These are phyloP conservation scores for Istiophorus platypterus DNA, from an alignment of 2,113 vertebrate species.

Conservation along the genomic window DNA sequence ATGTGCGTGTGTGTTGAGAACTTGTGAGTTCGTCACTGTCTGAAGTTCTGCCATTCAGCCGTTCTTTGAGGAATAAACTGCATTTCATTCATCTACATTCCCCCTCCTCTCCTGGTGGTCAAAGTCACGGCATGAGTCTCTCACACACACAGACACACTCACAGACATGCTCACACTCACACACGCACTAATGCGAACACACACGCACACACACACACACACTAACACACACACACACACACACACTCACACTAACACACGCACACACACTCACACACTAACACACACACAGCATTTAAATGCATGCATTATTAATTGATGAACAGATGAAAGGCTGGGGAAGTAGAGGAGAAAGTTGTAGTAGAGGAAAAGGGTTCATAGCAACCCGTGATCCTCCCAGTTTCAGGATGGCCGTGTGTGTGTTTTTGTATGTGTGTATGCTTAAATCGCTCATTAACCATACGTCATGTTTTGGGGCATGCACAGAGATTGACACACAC, in stretches of 20 bases:
- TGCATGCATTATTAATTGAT: slow-evolving; percentile 67
- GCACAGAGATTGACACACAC: slow-evolving; percentile 25
- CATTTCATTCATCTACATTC: slow-evolving; percentile 58
- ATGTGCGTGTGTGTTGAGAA: neutral
- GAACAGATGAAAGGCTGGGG: slow-evolving; percentile 28
- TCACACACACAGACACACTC: slow-evolving; percentile 13
- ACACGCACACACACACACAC: neutral
- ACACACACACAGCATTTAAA: too few species aligned
- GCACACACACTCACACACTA: slow-evolving; percentile 12
- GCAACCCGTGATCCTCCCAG: slow-evolving; percentile 14
- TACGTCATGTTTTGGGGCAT: slow-evolving; percentile 8
- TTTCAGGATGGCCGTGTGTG: slow-evolving; percentile 10
- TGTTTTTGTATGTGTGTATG: slow-evolving; percentile 23
- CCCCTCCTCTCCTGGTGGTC: slow-evolving; percentile 23
- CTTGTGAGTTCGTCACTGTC: neutral
- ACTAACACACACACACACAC: slow-evolving; percentile 4
- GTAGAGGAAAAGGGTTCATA: slow-evolving; percentile 8
- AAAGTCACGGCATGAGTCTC: slow-evolving; percentile 66
- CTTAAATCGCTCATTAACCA: slow-evolving; percentile 39
- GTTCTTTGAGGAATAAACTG: slow-evolving; percentile 17
- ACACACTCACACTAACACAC: slow-evolving; percentile 18
- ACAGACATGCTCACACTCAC: slow-evolving; percentile 29
- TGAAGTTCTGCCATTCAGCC: slow-evolving; percentile 34
- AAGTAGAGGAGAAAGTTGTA: slow-evolving; percentile 33
- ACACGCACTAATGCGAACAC: too few species aligned